phyloP scores from a whole-genome alignment of 2,113 vertebrate genomes.

The Zosterops hypoxanthus region DNA sequence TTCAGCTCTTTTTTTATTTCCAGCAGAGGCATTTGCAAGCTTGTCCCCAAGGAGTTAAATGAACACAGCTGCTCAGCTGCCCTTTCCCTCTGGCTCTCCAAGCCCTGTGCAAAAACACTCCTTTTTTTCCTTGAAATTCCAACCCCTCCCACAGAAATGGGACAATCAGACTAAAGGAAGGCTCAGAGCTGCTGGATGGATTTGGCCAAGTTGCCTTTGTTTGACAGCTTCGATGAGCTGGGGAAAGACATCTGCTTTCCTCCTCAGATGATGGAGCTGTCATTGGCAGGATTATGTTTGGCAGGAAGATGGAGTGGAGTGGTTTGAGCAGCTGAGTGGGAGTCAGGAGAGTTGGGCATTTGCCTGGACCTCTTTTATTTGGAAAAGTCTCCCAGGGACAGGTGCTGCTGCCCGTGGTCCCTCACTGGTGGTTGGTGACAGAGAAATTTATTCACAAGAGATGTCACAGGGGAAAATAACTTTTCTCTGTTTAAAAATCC shows the following conservation, averaged over 20 bases:
- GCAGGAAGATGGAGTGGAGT: not conserved
- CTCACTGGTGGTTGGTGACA: not conserved
- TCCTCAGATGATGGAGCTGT: not conserved
- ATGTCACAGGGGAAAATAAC: not conserved
- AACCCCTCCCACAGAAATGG: not conserved
- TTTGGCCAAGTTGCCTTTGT: constrained; percentile 24
- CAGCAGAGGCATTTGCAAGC: not conserved
- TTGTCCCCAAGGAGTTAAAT: not conserved
- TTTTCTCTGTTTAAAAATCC: not conserved
- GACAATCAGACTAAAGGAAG: not conserved
- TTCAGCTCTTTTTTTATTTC: not conserved
- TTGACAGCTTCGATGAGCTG: not conserved
- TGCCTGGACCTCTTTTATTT: constrained; percentile 13
- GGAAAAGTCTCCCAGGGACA: not conserved
- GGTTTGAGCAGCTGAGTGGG: not conserved
- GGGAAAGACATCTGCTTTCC: not conserved
- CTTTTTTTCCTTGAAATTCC: not conserved
- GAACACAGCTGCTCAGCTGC: not conserved
- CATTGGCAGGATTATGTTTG: not conserved
- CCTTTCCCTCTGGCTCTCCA: not conserved
- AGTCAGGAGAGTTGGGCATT: not conserved
- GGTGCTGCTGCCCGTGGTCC: not conserved
- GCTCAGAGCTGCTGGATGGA: not conserved
- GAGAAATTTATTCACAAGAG: not conserved
- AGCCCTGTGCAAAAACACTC: not conserved